Conservation (phyloP, 2,797 vertebrate species). For the Lacerta viridis region DNA sequence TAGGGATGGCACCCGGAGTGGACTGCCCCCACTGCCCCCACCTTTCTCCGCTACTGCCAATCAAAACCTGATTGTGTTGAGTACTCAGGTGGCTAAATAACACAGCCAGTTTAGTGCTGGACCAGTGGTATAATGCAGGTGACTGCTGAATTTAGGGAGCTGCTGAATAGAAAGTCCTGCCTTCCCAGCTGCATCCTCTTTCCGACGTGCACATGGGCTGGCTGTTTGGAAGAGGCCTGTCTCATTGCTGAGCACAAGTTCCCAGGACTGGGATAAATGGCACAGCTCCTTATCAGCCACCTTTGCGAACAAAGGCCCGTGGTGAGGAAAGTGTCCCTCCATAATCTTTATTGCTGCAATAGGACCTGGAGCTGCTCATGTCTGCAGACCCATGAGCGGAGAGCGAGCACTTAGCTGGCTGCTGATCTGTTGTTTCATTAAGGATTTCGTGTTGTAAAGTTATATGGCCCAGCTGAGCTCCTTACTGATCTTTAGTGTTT, state of each 20-base stretch:
- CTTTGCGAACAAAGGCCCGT: conserved; percentile 32
- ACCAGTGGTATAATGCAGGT: background rate
- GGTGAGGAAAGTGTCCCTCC: conserved; percentile 46
- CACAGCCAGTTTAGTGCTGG: background rate
- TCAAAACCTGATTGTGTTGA: background rate
- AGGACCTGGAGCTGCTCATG: conserved; percentile 12
- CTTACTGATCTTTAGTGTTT: conserved; percentile 58
- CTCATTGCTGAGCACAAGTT: background rate
- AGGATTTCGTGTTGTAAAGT: conserved; percentile 51
- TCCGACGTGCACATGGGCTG: background rate
- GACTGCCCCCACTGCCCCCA: too few species aligned
- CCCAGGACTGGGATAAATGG: conserved; percentile 25
- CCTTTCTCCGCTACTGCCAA: background rate
- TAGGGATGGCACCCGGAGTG: too few species aligned
- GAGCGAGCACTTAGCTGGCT: background rate
- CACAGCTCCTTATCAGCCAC: conserved; percentile 11
- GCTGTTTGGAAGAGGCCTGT: background rate
- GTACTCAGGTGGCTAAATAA: background rate
- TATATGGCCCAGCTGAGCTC: conserved; percentile 26
- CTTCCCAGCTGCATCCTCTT: background rate
- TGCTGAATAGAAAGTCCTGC: background rate
- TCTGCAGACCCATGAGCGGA: conserved; percentile 7
- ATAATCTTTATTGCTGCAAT: conserved; percentile 39
- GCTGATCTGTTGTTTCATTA: conserved; percentile 36
- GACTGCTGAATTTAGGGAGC: background rate